Percentiles rank a stretch among this genome's conserved stretches.
Evolutionary conservation across 1,140 invertebrate genomes (phyloP).

Genomic region (Drosophila pectinifera): DNA sequence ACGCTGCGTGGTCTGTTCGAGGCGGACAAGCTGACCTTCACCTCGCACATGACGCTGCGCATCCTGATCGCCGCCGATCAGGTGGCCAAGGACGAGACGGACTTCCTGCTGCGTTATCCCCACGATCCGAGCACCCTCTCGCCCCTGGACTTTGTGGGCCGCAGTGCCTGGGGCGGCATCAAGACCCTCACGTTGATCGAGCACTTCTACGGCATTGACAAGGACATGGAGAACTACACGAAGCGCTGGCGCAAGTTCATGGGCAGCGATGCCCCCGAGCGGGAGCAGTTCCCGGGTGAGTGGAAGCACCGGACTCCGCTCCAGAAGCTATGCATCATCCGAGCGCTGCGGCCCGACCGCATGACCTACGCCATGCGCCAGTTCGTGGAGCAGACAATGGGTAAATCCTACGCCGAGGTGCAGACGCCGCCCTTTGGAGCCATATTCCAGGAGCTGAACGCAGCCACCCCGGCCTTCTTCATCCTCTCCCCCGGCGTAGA

Average conservation of each 20-base stretch:
- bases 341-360: slow-evolving; percentile 93
- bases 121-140: slow-evolving; percentile 88
- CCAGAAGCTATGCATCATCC: slow-evolving; percentile 96
- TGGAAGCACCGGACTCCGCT: slow-evolving; percentile 97
- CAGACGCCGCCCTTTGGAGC: slow-evolving; percentile 92
- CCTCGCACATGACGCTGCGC: slow-evolving; percentile 94
- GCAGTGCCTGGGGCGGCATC: slow-evolving; percentile 95
- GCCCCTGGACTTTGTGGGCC: slow-evolving; percentile 94
- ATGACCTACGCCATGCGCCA: slow-evolving; percentile 80
- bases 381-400: slow-evolving; percentile 95
- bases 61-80: slow-evolving; percentile 89
- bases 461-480: slow-evolving; percentile 95
- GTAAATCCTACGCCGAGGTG: slow-evolving; percentile 92
- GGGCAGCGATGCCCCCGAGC: slow-evolving; percentile 95
- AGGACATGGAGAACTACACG: slow-evolving; percentile 96
- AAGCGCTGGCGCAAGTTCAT: slow-evolving; percentile 97
- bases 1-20: slow-evolving; percentile 97
- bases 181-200: slow-evolving; percentile 91
- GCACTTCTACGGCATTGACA: slow-evolving; percentile 95
- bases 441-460: slow-evolving; percentile 94
- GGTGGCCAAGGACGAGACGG: slow-evolving; percentile 91
- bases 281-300: slow-evolving; percentile 97
- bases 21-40: slow-evolving; percentile 96
- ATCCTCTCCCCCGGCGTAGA: slow-evolving; percentile 98
- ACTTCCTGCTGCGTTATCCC: slow-evolving; percentile 95